Evolutionary conservation across 2,797 vertebrate species (phyloP).

Genomic region (Xyrichtys novacula): DNA sequence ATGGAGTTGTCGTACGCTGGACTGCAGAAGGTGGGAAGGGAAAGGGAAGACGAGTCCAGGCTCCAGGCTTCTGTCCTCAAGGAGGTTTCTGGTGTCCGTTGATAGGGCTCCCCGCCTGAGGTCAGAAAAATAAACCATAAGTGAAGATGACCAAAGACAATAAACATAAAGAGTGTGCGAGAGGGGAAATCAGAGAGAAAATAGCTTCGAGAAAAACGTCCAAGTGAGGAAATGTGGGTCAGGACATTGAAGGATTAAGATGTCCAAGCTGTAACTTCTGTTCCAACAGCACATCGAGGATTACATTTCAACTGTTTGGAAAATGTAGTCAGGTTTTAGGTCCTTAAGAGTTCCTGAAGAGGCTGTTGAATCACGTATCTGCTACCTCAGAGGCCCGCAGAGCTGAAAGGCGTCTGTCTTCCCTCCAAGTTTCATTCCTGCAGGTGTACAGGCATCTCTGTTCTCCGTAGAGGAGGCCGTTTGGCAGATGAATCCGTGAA

Average conservation of each 20-base stretch:
- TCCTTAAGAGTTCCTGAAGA: not conserved
- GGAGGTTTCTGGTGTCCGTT: constrained; percentile 76
- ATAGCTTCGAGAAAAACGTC: constrained; percentile 31
- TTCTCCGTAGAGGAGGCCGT: not conserved
- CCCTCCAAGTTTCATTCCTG: not conserved
- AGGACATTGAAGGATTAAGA: not conserved
- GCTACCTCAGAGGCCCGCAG: not conserved
- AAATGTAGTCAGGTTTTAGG: not conserved
- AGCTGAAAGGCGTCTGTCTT: not conserved
- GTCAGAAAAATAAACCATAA: constrained; percentile 68
- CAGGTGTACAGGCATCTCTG: not conserved
- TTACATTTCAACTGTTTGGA: not conserved
- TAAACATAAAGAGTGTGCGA: constrained; percentile 42
- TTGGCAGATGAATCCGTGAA: not conserved
- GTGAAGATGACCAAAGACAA: constrained; percentile 58
- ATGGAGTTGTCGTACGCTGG: constrained; percentile 40
- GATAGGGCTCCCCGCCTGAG: constrained; percentile 65
- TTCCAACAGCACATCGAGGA: not conserved
- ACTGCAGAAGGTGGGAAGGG: constrained; percentile 50
- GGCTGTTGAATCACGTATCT: not conserved
- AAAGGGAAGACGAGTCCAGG: constrained; percentile 35
- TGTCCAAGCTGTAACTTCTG: not conserved
- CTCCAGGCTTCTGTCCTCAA: constrained; percentile 66
- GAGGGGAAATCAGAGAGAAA: constrained; percentile 19
- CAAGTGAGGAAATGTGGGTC: constrained; percentile 2